Evolutionary conservation across 2,113 vertebrate genomes (phyloP).

Genomic region (Phaetusa simplex): DNA sequence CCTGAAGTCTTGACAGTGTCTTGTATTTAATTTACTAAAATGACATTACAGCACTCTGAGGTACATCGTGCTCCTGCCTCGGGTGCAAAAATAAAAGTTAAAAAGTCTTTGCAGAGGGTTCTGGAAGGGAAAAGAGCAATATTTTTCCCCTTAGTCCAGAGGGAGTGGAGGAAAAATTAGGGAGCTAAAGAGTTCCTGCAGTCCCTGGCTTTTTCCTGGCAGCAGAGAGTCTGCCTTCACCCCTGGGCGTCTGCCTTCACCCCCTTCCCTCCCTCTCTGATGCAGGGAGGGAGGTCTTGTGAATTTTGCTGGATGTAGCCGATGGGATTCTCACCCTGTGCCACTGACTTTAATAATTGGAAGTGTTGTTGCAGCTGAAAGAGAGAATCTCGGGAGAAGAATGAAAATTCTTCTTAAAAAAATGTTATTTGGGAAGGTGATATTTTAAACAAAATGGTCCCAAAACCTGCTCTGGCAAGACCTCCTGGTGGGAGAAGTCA

Average conservation of each 20-base stretch:
- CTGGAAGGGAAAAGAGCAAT: not conserved
- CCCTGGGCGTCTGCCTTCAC: not conserved
- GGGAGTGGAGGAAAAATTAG: not conserved
- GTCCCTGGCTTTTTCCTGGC: not conserved
- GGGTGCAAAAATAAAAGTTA: accelerated
- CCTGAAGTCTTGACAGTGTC: not conserved
- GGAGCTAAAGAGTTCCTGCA: accelerated
- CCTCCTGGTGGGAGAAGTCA: not conserved
- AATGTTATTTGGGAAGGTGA: no score
- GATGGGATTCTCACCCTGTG: no score
- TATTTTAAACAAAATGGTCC: no score
- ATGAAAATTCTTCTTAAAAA: no score
- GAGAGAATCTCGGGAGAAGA: no score
- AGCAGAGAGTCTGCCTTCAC: not conserved
- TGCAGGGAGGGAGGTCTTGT: no score
- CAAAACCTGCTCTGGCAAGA: not conserved
- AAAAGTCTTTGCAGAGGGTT: not conserved
- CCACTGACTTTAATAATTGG: no score
- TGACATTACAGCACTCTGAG: not conserved
- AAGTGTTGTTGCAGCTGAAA: no score
- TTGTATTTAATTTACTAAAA: not conserved
- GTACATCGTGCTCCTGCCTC: not conserved
- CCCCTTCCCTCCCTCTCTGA: no score
- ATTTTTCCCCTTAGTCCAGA: not conserved
- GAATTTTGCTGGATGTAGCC: no score